Base-by-base conservation (phyloP, 2,888 invertebrate species). In the Dasypogon diadema region DNA sequence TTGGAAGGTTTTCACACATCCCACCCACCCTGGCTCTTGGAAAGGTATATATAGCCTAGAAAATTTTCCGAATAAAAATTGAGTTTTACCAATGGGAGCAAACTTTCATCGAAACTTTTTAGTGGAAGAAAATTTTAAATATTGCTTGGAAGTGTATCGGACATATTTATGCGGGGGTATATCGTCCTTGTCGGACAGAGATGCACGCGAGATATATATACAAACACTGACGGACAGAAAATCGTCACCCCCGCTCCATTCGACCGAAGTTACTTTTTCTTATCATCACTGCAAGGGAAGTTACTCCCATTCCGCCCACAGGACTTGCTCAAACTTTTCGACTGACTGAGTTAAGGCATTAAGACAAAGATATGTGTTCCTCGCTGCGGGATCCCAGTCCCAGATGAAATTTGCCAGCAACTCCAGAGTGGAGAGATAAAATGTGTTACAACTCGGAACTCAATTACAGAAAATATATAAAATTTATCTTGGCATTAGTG, bases 1-100 rank as follows among this genome's bases (percentile, higher is more conserved):
- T 68, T 68, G 24, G 48, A 26, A 68, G 48, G 24, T 68, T 68
- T 68, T 68, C 65, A 68, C 65, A 68, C 65, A 68, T 68, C 21
- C 46, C 24, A n/a, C n/a, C n/a, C n/a, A n/a, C n/a, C n/a, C n/a
- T n/a, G n/a, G n/a, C n/a, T n/a, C n/a, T n/a, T n/a, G 48, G 24
- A 42, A 42, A 65, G 63, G 46, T 68, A 16, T n/a, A n/a, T n/a
- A n/a, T 48, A 26, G 48, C 8, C 18, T 12, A 22, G 22, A 65
- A 42, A 42, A 21, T 46, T 24, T 26, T 30, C 6, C 14, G 16
- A 26, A 68, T 46, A 68, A 68, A 54, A 68, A 68, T 68, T 68
- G 65, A 68, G 63, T 63, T 63, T 22, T 14, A 55, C 55, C 55
- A 55, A 22, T 22, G 8, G 55, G 55, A n/a, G 18, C 18, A 16